Evolutionary conservation across 2,888 invertebrate genomes (phyloP).

Genomic region (Eupsilia transversa): DNA sequence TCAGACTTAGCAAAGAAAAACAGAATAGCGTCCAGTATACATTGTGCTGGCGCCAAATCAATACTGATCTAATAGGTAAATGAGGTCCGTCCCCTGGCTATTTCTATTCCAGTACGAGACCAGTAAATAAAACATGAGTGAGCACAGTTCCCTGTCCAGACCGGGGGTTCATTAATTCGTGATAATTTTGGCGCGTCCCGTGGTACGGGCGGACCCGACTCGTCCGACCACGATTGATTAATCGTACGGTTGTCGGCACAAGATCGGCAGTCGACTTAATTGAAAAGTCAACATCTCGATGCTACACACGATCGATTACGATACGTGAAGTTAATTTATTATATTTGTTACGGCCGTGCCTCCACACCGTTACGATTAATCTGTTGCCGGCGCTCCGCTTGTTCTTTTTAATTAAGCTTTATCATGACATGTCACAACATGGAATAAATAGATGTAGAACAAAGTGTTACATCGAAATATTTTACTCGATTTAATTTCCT

Average conservation of each 20-base stretch:
- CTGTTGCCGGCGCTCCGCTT: constrained; percentile 49
- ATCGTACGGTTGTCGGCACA: constrained; percentile 80
- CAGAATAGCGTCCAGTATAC: neutral
- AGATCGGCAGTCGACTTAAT: constrained; percentile 85
- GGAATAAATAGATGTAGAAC: constrained; percentile 29
- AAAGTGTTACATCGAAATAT: constrained; percentile 31
- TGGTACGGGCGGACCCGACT: constrained; percentile 58
- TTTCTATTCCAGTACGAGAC: constrained; percentile 62
- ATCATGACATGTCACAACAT: constrained; percentile 52
- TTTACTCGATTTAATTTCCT: constrained; percentile 12
- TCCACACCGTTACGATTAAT: constrained; percentile 59
- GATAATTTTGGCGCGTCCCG: constrained; percentile 68
- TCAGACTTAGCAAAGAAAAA: constrained; percentile 3
- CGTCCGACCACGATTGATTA: constrained; percentile 79
- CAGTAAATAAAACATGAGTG: constrained; percentile 69
- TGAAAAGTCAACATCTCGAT: constrained; percentile 90
- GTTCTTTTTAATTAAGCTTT: constrained; percentile 70
- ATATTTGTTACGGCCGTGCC: constrained; percentile 71
- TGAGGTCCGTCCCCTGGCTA: constrained; percentile 59
- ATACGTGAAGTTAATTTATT: constrained; percentile 81
- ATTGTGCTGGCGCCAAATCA: constrained; percentile 46
- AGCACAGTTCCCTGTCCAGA: constrained; percentile 52
- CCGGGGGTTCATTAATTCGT: constrained; percentile 65
- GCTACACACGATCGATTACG: constrained; percentile 81
- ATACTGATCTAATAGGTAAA: constrained; percentile 61